Conservation (phyloP, 2,113 vertebrate species). For the Probosciger aterrimus region DNA sequence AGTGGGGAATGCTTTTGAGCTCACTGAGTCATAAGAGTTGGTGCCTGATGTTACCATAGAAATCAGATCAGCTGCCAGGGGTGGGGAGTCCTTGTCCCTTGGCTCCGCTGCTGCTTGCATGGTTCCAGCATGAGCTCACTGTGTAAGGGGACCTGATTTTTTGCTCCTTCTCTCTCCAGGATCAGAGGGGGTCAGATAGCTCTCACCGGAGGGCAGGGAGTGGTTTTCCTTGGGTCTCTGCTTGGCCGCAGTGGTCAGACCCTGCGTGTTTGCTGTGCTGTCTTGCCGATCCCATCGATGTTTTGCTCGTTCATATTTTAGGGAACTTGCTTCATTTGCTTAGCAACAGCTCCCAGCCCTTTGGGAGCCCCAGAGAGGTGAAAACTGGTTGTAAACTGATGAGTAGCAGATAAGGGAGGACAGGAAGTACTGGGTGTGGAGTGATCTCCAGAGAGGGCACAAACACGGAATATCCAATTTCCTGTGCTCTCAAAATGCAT, state of each 20-base stretch:
- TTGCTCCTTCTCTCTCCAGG: neutral
- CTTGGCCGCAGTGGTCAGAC: neutral
- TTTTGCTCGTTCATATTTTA: neutral
- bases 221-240: neutral
- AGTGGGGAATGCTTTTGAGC: slow-evolving; percentile 1
- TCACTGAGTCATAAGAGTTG: slow-evolving; percentile 4
- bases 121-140: slow-evolving; percentile 29
- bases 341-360: neutral
- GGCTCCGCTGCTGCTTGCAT: neutral
- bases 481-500: neutral
- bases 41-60: slow-evolving; percentile 47
- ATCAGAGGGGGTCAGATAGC: neutral
- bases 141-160: neutral
- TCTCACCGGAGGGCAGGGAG: neutral
- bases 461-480: neutral
- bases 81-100: slow-evolving; percentile 34
- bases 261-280: neutral
- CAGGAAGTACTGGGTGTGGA: neutral
- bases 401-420: neutral
- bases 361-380: neutral
- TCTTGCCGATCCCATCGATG: neutral
- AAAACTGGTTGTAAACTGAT: neutral
- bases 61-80: slow-evolving; percentile 52
- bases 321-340: neutral
- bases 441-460: neutral